Evolutionary conservation across 2,888 invertebrate genomes (phyloP), one percentile per base, ranked within the genome.

Genomic region (Tetranychus truncatus): DNA sequence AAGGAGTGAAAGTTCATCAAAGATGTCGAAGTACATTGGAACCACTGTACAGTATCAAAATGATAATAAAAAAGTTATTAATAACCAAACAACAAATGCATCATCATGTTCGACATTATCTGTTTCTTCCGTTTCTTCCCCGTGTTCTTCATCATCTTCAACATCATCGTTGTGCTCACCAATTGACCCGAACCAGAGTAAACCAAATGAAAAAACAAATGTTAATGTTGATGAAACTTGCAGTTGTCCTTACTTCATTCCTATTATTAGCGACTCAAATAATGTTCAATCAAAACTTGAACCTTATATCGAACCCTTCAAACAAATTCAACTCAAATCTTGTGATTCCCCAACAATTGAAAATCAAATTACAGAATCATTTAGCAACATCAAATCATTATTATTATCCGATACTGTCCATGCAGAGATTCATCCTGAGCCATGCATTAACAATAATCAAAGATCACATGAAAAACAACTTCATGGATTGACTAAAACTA

Each of bases 71-170:
- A 55, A 55, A 55, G 55, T 55, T 55, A 11, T 55, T 11, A 15
- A 11, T 6, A 55, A 55, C 4, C 2, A 55, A 55, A 11, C 55
- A 55, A 55, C 55, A 55, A 15, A 55, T 11, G 15, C 55, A 55
- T 11, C 55, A 55, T 55, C 55, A 55, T 55, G 55, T 55, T 55
- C 55, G 15, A 11, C 55, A 55, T 55, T 15, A 55, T 11, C 55
- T 11, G 34, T 34, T 34, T 34, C 34, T 34, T 15, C 55, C 9
- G 6, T 15, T 15, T 11, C 55, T 55, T 55, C 55, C 6, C 55
- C 55, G 15, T 55, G 55, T 55, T 55, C 55, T 6, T 55, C 55
- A 55, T 55, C 55, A 55, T 2, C 55, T 75, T 76, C 74, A 66
- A 65, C 11, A 55, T 44, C 1, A 21, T 71, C 20, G 69, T 76